Evolutionary conservation across 1,140 invertebrate genomes (phyloP).

Genomic region (Ridgeia piscesae): DNA sequence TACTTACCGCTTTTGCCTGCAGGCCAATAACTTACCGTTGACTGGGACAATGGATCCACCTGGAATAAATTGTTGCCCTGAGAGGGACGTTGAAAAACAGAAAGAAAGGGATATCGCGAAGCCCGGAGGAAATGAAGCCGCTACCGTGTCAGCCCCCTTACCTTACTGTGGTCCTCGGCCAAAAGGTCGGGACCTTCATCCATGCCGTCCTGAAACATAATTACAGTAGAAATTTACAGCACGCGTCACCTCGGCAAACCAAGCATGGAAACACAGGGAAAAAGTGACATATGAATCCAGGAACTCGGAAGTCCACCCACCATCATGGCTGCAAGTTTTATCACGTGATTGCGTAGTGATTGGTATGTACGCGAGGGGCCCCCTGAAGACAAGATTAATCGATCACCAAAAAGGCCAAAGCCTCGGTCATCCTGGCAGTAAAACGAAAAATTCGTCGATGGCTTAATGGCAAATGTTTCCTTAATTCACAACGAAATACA

Average conservation of each 20-base stretch:
- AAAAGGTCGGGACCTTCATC: conserved; percentile 56
- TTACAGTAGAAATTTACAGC: background rate
- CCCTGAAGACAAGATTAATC: background rate
- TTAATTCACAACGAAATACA: background rate
- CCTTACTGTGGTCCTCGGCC: conserved; percentile 42
- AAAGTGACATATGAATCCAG: conserved; percentile 24
- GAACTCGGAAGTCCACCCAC: conserved; percentile 45
- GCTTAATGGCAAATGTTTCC: too few relatives aligned
- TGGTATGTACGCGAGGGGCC: background rate
- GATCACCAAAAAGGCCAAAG: background rate
- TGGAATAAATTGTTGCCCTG: too few relatives aligned
- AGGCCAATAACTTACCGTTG: background rate
- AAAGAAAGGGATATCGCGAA: too few relatives aligned
- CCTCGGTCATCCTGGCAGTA: background rate
- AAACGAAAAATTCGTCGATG: background rate
- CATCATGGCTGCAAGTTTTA: conserved; percentile 56
- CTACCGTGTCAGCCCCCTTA: background rate
- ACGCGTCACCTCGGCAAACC: background rate
- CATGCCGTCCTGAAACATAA: conserved; percentile 52
- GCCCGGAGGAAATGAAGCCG: background rate
- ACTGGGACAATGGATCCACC: background rate
- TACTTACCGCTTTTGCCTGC: background rate
- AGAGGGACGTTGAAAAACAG: too few relatives aligned
- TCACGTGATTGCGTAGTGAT: conserved; percentile 46
- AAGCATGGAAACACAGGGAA: conserved; percentile 16